A percentile compares a stretch with the other conserved stretches of the same genome.
phyloP scores from a whole-genome alignment of 2,797 vertebrate genomes.

The Atherinosoma microstoma region DNA sequence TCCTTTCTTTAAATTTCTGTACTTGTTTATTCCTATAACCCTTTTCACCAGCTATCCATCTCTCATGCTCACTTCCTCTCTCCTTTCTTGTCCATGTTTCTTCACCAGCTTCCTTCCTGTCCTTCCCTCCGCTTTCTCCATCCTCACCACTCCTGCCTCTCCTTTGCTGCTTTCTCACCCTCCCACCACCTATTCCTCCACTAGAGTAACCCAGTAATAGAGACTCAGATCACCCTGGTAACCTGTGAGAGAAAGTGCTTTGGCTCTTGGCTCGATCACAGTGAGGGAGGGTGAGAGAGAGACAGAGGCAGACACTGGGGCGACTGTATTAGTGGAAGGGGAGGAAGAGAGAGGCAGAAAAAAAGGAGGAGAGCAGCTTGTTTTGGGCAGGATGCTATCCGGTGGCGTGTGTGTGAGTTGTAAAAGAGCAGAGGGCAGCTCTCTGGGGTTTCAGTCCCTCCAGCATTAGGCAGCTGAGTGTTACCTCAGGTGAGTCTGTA shows the following conservation, averaged over 20 bases:
- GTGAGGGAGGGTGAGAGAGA: slow-evolving; percentile 56
- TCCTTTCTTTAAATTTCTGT: slow-evolving; percentile 9
- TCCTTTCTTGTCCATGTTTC: slow-evolving; percentile 37
- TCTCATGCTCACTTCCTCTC: slow-evolving; percentile 58
- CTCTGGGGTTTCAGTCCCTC: slow-evolving; percentile 50
- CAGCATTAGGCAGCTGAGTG: slow-evolving; percentile 48
- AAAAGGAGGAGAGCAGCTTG: slow-evolving; percentile 56
- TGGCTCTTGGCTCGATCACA: slow-evolving; percentile 59
- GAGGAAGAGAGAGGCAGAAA: slow-evolving; percentile 31
- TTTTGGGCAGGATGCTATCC: slow-evolving; percentile 67
- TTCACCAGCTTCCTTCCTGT: slow-evolving; percentile 56
- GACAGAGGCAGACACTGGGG: slow-evolving; percentile 55
- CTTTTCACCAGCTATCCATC: slow-evolving; percentile 42
- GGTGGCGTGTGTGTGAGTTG: slow-evolving; percentile 67
- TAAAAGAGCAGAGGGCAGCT: slow-evolving; percentile 72
- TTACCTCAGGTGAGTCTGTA: slow-evolving; percentile 70
- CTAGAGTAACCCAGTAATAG: slow-evolving; percentile 63
- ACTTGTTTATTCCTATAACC: slow-evolving; percentile 24
- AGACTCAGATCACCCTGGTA: slow-evolving; percentile 79
- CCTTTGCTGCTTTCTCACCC: slow-evolving; percentile 19
- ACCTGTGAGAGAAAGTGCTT: slow-evolving; percentile 75
- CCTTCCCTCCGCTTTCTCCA: slow-evolving; percentile 34
- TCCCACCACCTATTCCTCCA: slow-evolving; percentile 35
- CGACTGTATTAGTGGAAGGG: slow-evolving; percentile 45
- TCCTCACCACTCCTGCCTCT: slow-evolving; percentile 42